Conservation (phyloP, 2,888 invertebrate genomes). For the Cyaniris semiargus region DNA sequence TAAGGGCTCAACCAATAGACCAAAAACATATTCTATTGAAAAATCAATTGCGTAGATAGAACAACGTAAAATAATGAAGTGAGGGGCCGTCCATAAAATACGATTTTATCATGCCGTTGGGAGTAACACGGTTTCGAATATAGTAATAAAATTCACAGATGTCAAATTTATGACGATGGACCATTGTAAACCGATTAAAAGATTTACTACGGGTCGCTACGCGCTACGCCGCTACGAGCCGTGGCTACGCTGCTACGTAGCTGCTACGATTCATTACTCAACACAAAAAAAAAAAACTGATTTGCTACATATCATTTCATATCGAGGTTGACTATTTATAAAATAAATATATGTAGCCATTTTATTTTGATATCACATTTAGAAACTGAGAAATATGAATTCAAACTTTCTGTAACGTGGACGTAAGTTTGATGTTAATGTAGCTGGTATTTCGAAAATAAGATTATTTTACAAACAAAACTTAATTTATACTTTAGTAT, state of each 20-base stretch:
- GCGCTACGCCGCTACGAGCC: constrained; percentile 45
- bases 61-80: constrained; percentile 75
- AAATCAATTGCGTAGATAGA: constrained; percentile 67
- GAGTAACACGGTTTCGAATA: constrained; percentile 77
- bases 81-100: constrained; percentile 72
- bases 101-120: constrained; percentile 78
- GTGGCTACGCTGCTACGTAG: constrained; percentile 48
- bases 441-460: no score
- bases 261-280: no score
- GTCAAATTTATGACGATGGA: constrained; percentile 78
- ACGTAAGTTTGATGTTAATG: no score
- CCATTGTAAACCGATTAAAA: constrained; percentile 80
- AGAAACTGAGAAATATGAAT: no score
- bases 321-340: no score
- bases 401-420: no score
- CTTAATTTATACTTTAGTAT: no score
- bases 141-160: constrained; percentile 80
- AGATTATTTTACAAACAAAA: no score
- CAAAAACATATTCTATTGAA: neutral
- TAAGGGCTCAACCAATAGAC: neutral
- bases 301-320: no score
- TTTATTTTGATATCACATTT: no score
- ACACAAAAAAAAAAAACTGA: no score
- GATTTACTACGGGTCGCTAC: constrained; percentile 67
- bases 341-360: no score